phyloP scores from a whole-genome alignment of 2,797 vertebrate genomes.

The Merluccius polli region DNA sequence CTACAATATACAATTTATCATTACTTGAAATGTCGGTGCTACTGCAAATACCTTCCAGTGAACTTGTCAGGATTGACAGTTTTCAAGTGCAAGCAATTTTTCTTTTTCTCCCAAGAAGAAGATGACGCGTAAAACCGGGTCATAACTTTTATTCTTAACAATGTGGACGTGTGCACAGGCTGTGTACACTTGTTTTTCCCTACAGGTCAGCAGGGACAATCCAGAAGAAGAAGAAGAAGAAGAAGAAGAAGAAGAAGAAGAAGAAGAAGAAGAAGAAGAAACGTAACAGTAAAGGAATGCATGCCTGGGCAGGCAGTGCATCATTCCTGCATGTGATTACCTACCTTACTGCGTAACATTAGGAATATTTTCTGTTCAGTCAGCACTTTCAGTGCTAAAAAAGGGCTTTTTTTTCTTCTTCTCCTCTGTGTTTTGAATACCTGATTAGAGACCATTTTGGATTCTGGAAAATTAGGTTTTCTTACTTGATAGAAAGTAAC shows the following conservation, averaged over 20 bases:
- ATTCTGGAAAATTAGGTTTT: slow-evolving; percentile 29
- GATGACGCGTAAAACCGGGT: not conserved
- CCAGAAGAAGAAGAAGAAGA: not conserved
- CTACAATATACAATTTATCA: not conserved
- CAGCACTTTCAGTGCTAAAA: slow-evolving; percentile 42
- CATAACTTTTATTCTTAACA: not conserved
- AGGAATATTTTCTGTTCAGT: slow-evolving; percentile 43
- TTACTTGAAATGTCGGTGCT: not conserved
- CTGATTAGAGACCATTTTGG: slow-evolving; percentile 34
- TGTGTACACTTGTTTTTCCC: too few species aligned
- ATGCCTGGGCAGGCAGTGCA: slow-evolving; percentile 50
- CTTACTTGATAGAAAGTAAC: not conserved
- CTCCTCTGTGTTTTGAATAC: not conserved
- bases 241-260: too few species aligned
- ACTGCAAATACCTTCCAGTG: too few species aligned
- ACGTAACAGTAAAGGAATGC: slow-evolving; percentile 24
- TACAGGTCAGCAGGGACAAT: slow-evolving; percentile 8
- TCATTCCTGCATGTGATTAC: slow-evolving; percentile 59
- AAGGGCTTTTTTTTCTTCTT: slow-evolving; percentile 10
- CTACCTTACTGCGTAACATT: slow-evolving; percentile 34
- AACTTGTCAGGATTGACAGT: not conserved
- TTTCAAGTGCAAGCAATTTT: not conserved
- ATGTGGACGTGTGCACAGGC: too few species aligned
- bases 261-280: not conserved
- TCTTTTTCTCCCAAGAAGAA: not conserved